Evolutionary conservation across 2,888 invertebrate species (phyloP).

Genomic region (Steromphala cineraria): DNA sequence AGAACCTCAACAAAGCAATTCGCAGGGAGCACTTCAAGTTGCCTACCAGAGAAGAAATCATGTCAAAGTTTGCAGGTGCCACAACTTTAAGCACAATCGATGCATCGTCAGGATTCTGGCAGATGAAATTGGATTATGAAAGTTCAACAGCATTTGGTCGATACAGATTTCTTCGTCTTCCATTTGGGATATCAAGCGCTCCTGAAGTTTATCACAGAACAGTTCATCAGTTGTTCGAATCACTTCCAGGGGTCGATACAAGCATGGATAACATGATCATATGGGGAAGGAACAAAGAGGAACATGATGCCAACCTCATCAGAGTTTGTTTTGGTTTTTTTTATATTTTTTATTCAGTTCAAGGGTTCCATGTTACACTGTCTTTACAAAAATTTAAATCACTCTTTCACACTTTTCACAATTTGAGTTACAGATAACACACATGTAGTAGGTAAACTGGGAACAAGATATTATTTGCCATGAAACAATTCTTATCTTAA

Average conservation of each 20-base stretch:
- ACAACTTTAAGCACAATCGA: conserved; percentile 39
- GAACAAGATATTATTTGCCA: too few species aligned
- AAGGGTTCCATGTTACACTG: too few species aligned
- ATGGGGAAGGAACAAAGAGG: not conserved
- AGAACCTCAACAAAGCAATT: conserved; percentile 45
- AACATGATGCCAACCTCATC: not conserved
- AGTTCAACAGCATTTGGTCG: too few species aligned
- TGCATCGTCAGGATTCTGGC: conserved; percentile 37
- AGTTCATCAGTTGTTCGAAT: conserved; percentile 15
- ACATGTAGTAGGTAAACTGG: too few species aligned
- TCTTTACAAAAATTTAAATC: too few species aligned
- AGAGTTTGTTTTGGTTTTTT: too few species aligned
- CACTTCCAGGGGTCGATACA: conserved; percentile 14
- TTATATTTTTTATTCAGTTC: too few species aligned
- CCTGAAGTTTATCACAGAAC: conserved; percentile 1
- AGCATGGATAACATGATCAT: not conserved
- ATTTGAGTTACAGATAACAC: too few species aligned
- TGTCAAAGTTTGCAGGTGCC: conserved; percentile 34
- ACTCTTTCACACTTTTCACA: too few species aligned
- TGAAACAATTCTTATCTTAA: too few species aligned
- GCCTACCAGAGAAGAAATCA: conserved; percentile 45
- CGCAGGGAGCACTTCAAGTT: conserved; percentile 41
- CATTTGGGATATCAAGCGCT: conserved; percentile 24
- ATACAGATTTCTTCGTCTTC: conserved; percentile 21
- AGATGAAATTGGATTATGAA: too few species aligned